Evolutionary conservation across 2,113 vertebrate species (phyloP).

Genomic region (Canis aureus): DNA sequence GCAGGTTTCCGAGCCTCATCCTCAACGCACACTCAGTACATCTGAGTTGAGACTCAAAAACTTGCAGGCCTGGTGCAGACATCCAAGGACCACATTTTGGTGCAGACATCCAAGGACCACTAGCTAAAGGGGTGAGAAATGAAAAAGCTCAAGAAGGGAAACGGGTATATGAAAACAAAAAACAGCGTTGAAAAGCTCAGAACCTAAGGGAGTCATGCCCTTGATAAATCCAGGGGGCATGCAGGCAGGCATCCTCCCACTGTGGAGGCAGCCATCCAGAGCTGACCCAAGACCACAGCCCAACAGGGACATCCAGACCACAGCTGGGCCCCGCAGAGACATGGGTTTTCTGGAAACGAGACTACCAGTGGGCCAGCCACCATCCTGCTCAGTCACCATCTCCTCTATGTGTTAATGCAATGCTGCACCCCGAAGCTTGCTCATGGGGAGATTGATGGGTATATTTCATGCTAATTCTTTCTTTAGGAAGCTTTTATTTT

Average conservation of each 20-base stretch:
- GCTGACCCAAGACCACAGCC: neutral
- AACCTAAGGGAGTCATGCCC: neutral
- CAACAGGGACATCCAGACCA: neutral
- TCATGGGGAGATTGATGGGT: constrained; percentile 84
- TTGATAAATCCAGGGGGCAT: neutral
- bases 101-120: neutral
- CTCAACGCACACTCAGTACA: neutral
- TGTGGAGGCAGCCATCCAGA: neutral
- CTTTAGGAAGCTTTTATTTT: constrained; percentile 84
- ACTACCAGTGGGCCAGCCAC: constrained; percentile 71
- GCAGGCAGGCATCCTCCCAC: neutral
- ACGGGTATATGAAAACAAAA: neutral
- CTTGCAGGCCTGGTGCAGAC: neutral
- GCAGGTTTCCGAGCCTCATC: neutral
- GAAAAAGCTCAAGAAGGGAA: neutral
- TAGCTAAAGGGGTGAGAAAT: neutral
- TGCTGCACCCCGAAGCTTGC: constrained; percentile 72
- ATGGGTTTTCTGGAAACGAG: constrained; percentile 63
- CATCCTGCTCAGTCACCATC: constrained; percentile 66
- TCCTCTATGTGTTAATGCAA: constrained; percentile 78
- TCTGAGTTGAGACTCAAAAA: neutral
- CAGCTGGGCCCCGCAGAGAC: neutral
- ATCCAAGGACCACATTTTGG: neutral
- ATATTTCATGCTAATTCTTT: constrained; percentile 85
- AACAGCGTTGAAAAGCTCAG: neutral